Base-by-base conservation (phyloP, 2,888 invertebrate genomes). In the Stenotaenia linearis region DNA sequence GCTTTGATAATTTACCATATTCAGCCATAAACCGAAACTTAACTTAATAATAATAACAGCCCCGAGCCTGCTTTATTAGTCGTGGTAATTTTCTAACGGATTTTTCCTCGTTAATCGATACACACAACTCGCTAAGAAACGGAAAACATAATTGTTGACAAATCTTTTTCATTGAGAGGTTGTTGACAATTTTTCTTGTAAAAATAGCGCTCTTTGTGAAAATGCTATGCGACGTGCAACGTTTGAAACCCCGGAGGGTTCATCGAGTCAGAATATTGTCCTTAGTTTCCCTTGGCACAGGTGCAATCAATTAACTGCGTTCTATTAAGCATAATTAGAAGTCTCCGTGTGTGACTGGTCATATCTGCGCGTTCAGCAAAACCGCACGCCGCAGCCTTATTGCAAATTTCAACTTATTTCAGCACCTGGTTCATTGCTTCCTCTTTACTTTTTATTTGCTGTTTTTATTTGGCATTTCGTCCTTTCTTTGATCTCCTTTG, bases 401-500 rank as follows among this genome's bases (percentile, higher is more conserved):
- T 61, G 61, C 25, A 6, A 25, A 25, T 23, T 61, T 23, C 2
- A 6, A 45, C 45, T n/a, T 15, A 15, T 45, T 50, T n/a, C 15
- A n/a, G 12, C 69, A 69, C 12, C 25, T 25, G 69, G 10, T 25
- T 23, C 28, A 28, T 50, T 50, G 23, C 23, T 69, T 28, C 23
- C 28, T 28, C 28, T 69, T 69, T 69, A 69, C n/a, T 69, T 69
- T 50, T 69, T 69, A 69, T 69, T 69, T 69, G 28, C 69, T 69
- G 69, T 69, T 69, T 69, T 69, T 69, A 69, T 69, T 69, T 25
- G 10, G 18, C n/a, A n/a, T 45, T 45, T 18, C 45, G 18, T 45
- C 25, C 25, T n/a, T 69, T 28, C 7, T 28, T 28, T 69, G 69
- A 69, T 69, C 69, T 69, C 25, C 25, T 28, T 69, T 28, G 69